phyloP scores from a whole-genome alignment of 1,140 invertebrate species.

The Conus ventricosus region DNA sequence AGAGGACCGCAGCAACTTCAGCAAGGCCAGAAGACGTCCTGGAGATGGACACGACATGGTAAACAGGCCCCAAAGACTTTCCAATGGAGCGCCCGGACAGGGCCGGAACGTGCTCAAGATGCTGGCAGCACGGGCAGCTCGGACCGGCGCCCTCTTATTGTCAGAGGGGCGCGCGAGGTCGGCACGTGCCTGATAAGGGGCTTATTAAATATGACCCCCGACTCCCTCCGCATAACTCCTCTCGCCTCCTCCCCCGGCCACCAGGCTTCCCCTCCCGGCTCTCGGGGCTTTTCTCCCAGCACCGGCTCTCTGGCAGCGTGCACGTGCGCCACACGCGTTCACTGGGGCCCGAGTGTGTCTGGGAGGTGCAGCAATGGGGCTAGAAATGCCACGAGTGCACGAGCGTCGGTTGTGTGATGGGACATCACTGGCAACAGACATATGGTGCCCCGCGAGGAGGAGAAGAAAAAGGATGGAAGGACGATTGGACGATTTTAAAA shows the following conservation, averaged over 20 bases:
- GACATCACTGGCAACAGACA: conserved; percentile 2
- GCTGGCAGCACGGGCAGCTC: neutral
- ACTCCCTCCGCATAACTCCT: conserved; percentile 43
- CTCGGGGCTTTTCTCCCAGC: neutral
- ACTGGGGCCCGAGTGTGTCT: neutral
- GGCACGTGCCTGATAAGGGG: conserved; percentile 45
- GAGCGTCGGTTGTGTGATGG: neutral
- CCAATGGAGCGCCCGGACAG: conserved; percentile 5
- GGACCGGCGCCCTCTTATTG: conserved; percentile 3
- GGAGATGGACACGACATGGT: neutral
- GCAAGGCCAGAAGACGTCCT: neutral
- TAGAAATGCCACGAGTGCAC: conserved; percentile 30
- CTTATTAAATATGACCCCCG: conserved; percentile 49
- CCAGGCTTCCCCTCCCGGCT: neutral
- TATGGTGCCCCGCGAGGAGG: neutral
- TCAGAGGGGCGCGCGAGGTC: conserved; percentile 12
- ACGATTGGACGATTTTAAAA: neutral
- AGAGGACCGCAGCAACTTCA: neutral
- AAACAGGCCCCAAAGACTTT: conserved; percentile 13
- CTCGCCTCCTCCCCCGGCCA: neutral
- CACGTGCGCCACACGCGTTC: conserved; percentile 32
- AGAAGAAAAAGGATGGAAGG: neutral
- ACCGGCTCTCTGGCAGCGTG: neutral
- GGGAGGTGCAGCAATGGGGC: neutral
- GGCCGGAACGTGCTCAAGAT: conserved; percentile 7